Percentiles rank a stretch among this genome's conserved stretches.
phyloP scores from a whole-genome alignment of 2,888 invertebrate species.

The Allophyes oxyacanthae region DNA sequence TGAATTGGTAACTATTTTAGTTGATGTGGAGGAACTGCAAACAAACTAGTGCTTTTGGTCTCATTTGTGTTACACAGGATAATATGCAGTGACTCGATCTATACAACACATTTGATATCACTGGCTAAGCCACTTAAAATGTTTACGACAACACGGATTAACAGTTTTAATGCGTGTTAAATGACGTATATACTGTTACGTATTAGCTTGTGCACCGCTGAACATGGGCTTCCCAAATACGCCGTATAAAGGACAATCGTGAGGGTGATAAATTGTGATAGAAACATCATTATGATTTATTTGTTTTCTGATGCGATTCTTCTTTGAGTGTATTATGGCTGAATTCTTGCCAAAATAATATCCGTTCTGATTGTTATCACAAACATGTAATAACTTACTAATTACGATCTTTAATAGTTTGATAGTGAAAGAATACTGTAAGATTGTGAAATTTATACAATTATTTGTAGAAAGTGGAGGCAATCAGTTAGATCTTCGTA shows the following conservation, averaged over 20 bases:
- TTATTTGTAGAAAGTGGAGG: not conserved
- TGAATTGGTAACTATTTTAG: constrained; percentile 37
- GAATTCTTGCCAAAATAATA: too few species aligned
- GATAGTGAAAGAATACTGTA: too few species aligned
- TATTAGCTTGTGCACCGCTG: constrained; percentile 5
- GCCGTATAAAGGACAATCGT: constrained; percentile 28
- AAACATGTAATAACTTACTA: too few species aligned
- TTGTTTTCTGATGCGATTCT: constrained; percentile 35
- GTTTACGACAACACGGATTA: constrained; percentile 40
- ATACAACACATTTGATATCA: constrained; percentile 46
- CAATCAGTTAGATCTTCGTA: not conserved
- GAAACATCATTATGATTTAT: not conserved
- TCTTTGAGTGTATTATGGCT: too few species aligned
- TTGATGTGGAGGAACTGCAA: constrained; percentile 12
- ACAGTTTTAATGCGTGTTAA: constrained; percentile 17
- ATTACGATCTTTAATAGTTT: too few species aligned
- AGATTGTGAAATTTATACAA: too few species aligned
- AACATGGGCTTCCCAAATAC: constrained; percentile 6
- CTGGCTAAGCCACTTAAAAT: constrained; percentile 45
- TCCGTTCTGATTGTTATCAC: too few species aligned
- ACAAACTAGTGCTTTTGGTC: constrained; percentile 25
- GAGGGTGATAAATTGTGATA: constrained; percentile 4
- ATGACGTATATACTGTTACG: constrained; percentile 37
- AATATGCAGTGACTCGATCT: constrained; percentile 37
- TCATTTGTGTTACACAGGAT: constrained; percentile 18